Conservation (phyloP, 2,113 vertebrate species). For the Nestor notabilis region DNA sequence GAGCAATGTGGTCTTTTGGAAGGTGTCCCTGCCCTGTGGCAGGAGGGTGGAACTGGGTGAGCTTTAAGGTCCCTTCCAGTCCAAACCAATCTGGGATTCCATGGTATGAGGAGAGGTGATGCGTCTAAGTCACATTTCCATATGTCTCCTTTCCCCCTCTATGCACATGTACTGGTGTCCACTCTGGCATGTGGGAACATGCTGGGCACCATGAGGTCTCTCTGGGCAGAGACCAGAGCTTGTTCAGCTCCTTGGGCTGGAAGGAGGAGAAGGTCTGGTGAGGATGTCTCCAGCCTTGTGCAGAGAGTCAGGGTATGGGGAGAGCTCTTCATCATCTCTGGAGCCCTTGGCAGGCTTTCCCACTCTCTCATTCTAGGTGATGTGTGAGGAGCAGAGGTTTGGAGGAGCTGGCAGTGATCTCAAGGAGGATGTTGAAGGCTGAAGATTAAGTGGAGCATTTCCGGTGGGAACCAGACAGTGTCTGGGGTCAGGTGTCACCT, state of each 20-base stretch:
- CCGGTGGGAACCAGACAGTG: background rate
- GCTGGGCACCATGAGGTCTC: fast-evolving
- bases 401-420: background rate
- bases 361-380: background rate
- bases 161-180: fast-evolving
- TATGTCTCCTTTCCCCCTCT: background rate
- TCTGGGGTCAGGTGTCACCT: conserved; percentile 1
- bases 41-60: background rate
- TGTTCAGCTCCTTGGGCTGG: background rate
- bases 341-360: background rate
- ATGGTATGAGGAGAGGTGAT: background rate
- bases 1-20: no score
- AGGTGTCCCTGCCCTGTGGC: background rate
- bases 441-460: background rate
- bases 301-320: background rate
- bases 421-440: background rate
- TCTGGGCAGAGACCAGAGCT: background rate
- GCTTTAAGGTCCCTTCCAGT: background rate
- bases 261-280: background rate
- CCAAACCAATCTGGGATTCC: background rate
- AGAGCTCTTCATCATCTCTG: background rate
- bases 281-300: background rate
- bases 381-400: background rate
- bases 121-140: fast-evolving
- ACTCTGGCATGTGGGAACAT: fast-evolving